phyloP scores from a whole-genome alignment of 2,113 vertebrate genomes.

The Apistogramma diplotaenia region DNA sequence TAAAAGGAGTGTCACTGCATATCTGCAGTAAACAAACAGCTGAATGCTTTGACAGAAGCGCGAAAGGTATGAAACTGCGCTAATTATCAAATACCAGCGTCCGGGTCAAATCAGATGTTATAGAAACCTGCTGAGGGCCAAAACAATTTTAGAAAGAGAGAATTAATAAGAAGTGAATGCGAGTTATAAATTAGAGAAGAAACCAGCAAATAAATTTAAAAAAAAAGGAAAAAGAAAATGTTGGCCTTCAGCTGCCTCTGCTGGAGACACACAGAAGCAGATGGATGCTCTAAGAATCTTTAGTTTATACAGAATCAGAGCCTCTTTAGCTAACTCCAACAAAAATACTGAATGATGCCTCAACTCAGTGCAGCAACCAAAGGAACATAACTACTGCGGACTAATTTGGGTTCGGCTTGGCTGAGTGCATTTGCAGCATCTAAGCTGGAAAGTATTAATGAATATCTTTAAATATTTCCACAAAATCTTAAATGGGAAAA shows the following conservation, averaged over 20 bases:
- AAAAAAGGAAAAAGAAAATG: neutral
- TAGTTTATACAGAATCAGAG: neutral
- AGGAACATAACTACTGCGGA: neutral
- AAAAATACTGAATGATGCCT: neutral
- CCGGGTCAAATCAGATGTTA: neutral
- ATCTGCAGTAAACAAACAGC: slow-evolving; percentile 63
- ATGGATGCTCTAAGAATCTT: neutral
- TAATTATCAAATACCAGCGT: slow-evolving; percentile 41
- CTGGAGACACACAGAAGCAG: neutral
- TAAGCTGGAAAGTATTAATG: neutral
- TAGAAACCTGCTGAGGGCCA: neutral
- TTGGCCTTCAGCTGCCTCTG: neutral
- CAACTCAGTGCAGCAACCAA: neutral
- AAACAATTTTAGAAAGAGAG: neutral
- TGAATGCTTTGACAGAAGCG: slow-evolving; percentile 43
- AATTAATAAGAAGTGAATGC: neutral
- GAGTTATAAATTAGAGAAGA: neutral
- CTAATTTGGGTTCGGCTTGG: neutral
- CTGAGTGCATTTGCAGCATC: neutral
- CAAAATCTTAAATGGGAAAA: neutral
- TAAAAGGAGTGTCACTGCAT: slow-evolving; percentile 62
- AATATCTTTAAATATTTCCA: neutral
- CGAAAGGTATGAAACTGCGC: slow-evolving; percentile 14
- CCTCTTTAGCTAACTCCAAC: neutral
- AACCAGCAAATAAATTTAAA: neutral